These are phyloP conservation scores for Caloenas nicobarica DNA, from an alignment of 2,113 vertebrate genomes.

Conservation along the genomic window DNA sequence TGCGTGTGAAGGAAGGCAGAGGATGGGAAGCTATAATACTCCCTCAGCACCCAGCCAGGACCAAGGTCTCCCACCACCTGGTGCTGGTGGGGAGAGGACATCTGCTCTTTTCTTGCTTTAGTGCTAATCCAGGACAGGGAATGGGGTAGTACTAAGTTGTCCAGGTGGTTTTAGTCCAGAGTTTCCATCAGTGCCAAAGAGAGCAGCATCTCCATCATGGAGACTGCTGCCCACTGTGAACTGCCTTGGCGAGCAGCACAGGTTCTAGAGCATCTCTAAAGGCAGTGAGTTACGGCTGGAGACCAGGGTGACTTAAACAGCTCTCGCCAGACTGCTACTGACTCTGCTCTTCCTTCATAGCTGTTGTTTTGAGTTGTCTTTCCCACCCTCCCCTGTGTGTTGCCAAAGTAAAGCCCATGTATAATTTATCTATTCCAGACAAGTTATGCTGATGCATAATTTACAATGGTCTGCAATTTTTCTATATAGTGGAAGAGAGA, in stretches of 20 bases:
- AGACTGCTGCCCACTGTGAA: neutral
- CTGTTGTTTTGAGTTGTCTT: neutral
- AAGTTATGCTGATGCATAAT: conserved; percentile 17
- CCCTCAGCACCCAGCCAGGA: neutral
- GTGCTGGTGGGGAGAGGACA: neutral
- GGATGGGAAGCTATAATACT: neutral
- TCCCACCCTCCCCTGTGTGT: neutral
- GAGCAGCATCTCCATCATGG: neutral
- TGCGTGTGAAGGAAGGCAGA: neutral
- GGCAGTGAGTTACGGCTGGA: neutral
- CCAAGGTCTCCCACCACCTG: neutral
- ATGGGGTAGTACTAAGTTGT: neutral
- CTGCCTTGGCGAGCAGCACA: neutral
- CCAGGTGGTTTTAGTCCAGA: neutral
- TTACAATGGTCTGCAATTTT: conserved; percentile 11
- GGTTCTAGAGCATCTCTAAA: neutral
- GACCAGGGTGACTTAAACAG: neutral
- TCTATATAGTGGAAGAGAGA: neutral
- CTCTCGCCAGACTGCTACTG: neutral
- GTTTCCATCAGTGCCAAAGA: neutral
- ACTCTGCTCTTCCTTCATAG: neutral
- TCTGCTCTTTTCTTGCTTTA: neutral
- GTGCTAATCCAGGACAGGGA: neutral
- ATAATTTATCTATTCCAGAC: conserved; percentile 31
- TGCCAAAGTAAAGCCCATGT: neutral